These are phyloP conservation scores for Eupristina koningsbergeri DNA, from an alignment of 1,140 invertebrate genomes.

Conservation along the genomic window DNA sequence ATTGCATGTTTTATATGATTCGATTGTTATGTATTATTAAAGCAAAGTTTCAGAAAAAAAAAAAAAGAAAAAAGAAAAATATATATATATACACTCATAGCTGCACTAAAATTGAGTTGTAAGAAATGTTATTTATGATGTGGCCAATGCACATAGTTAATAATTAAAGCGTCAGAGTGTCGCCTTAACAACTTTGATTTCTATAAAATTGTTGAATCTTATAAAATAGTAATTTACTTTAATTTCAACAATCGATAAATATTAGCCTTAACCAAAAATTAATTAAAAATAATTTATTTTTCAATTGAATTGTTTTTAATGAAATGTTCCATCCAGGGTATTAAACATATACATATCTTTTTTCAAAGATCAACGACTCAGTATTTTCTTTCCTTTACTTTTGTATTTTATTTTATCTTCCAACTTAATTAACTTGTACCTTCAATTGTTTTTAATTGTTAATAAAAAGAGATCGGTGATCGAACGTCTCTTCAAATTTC, in stretches of 20 bases:
- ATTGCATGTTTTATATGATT: conserved; percentile 46
- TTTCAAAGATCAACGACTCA: conserved; percentile 44
- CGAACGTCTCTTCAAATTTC: conserved; percentile 30
- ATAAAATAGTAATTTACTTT: conserved; percentile 43
- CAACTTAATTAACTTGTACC: conserved; percentile 12
- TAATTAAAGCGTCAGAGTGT: neutral
- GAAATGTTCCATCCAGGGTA: conserved; percentile 47
- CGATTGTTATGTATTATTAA: conserved; percentile 33
- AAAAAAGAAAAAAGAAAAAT: too few species aligned
- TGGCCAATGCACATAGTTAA: neutral
- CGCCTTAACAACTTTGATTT: conserved; percentile 14
- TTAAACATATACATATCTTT: conserved; percentile 44
- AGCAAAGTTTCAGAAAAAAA: neutral
- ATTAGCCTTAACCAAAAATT: conserved; percentile 40
- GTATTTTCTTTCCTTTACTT: conserved; percentile 50
- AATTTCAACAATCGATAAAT: conserved; percentile 40
- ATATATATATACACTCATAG: too few species aligned
- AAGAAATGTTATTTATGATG: neutral
- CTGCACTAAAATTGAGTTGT: neutral
- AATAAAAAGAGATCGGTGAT: conserved; percentile 34
- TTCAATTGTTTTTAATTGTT: conserved; percentile 43
- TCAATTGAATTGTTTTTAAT: conserved; percentile 36
- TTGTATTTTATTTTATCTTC: conserved; percentile 37
- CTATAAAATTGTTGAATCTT: conserved; percentile 34
- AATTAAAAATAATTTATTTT: conserved; percentile 41